Evolutionary conservation across 1,140 invertebrate species (phyloP).

Genomic region (Dinothrombium tinctorium): DNA sequence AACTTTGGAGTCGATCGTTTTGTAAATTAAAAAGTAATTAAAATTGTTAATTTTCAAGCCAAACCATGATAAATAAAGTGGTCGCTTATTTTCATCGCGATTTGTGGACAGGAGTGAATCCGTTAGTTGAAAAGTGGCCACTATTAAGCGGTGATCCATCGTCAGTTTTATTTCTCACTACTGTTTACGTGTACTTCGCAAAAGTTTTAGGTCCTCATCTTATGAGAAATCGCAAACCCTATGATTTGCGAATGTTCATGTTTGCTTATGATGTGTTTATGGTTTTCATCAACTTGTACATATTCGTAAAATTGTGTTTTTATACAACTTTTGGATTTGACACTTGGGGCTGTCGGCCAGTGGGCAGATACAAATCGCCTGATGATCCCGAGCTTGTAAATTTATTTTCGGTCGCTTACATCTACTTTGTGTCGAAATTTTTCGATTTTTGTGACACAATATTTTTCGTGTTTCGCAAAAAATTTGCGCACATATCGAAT

Average conservation of each 20-base stretch:
- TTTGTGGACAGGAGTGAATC: background rate
- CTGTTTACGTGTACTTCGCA: slow-evolving; percentile 12
- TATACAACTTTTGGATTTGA: background rate
- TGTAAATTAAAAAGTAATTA: no score
- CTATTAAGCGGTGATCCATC: slow-evolving; percentile 4
- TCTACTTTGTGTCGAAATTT: slow-evolving; percentile 25
- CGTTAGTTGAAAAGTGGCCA: background rate
- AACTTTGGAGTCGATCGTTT: no score
- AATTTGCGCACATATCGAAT: slow-evolving; percentile 24
- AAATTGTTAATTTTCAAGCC: no score
- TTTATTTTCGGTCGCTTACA: no score
- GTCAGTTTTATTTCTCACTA: slow-evolving; percentile 7
- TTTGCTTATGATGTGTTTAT: slow-evolving; percentile 23
- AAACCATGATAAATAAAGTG: no score
- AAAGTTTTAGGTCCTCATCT: slow-evolving; percentile 19
- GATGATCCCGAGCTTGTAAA: background rate
- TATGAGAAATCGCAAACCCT: no score
- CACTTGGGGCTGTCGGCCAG: background rate
- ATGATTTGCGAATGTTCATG: slow-evolving; percentile 20
- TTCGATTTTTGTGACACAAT: slow-evolving; percentile 25
- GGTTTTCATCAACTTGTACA: slow-evolving; percentile 21
- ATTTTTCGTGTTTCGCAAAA: slow-evolving; percentile 26
- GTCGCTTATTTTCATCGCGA: background rate
- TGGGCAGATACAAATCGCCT: background rate
- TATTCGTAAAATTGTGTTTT: slow-evolving; percentile 14